phyloP scores from a whole-genome alignment of 2,113 vertebrate species.

The Dendropsophus ebraccatus region DNA sequence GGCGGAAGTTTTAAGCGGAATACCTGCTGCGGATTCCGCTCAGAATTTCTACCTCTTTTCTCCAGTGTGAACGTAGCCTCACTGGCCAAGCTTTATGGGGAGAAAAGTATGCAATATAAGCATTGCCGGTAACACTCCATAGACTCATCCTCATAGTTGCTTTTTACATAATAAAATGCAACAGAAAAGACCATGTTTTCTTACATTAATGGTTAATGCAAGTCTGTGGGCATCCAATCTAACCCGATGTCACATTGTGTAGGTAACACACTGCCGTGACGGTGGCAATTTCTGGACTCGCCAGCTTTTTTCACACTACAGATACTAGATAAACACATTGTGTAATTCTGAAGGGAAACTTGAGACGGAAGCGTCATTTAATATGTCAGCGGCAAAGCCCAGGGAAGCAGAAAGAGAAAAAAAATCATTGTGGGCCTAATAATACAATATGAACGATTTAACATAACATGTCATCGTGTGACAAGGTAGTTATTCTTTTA shows the following conservation, averaged over 20 bases:
- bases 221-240: neutral
- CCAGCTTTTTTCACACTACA: constrained; percentile 43
- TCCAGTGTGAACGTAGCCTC: too few relatives aligned
- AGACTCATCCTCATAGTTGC: too few relatives aligned
- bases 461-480: constrained; percentile 59
- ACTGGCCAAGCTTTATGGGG: too few relatives aligned
- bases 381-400: constrained; percentile 39
- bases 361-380: constrained; percentile 48
- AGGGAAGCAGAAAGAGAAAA: constrained; percentile 33
- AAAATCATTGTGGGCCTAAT: constrained; percentile 49
- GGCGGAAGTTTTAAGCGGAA: too few relatives aligned
- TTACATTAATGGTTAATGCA: neutral
- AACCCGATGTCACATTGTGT: constrained; percentile 5
- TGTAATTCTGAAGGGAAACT: constrained; percentile 23
- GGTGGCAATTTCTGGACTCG: constrained; percentile 11
- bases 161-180: neutral
- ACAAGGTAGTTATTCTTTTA: constrained; percentile 67
- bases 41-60: too few relatives aligned
- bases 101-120: too few relatives aligned
- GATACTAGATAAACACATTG: constrained; percentile 49
- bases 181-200: neutral
- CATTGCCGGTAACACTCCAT: too few relatives aligned
- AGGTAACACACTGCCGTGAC: neutral
- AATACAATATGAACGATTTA: constrained; percentile 58
- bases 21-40: too few relatives aligned